Conservation (phyloP, 2,888 invertebrate species). For the Plusia festucae region DNA sequence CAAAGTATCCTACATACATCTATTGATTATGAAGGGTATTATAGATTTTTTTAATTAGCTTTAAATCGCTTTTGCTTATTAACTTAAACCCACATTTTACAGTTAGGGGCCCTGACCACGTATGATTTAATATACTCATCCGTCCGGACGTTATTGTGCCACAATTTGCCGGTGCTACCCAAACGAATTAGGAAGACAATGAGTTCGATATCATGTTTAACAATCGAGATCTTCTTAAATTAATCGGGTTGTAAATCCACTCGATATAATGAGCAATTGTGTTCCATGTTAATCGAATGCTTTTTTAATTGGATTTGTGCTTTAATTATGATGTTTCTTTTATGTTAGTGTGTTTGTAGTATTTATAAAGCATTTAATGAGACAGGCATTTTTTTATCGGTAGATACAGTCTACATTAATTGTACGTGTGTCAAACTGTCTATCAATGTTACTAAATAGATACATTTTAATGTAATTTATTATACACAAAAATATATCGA, state of each 20-base stretch:
- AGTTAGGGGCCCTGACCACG: constrained; percentile 82
- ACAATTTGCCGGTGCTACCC: constrained; percentile 60
- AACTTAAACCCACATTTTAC: constrained; percentile 66
- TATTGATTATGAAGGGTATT: not conserved
- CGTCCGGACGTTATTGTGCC: constrained; percentile 72
- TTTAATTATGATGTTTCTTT: constrained; percentile 19
- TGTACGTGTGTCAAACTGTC: too few relatives aligned
- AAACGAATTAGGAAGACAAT: constrained; percentile 37
- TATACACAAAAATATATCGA: too few relatives aligned
- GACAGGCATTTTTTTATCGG: too few relatives aligned
- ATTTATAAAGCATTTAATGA: too few relatives aligned
- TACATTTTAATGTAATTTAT: too few relatives aligned
- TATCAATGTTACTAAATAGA: too few relatives aligned
- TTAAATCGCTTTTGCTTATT: constrained; percentile 58
- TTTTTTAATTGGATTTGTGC: constrained; percentile 35
- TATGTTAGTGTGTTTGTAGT: not conserved
- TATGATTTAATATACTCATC: constrained; percentile 80
- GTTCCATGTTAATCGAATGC: constrained; percentile 34
- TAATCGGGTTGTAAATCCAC: constrained; percentile 20
- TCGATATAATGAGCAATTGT: constrained; percentile 33
- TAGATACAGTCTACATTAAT: too few relatives aligned
- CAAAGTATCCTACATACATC: too few relatives aligned
- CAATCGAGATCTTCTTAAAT: constrained; percentile 12
- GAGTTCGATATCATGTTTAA: constrained; percentile 15
- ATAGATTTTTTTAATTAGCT: too few relatives aligned